Evolutionary conservation across 2,113 vertebrate genomes (phyloP).

Genomic region (Marmota flaviventris): DNA sequence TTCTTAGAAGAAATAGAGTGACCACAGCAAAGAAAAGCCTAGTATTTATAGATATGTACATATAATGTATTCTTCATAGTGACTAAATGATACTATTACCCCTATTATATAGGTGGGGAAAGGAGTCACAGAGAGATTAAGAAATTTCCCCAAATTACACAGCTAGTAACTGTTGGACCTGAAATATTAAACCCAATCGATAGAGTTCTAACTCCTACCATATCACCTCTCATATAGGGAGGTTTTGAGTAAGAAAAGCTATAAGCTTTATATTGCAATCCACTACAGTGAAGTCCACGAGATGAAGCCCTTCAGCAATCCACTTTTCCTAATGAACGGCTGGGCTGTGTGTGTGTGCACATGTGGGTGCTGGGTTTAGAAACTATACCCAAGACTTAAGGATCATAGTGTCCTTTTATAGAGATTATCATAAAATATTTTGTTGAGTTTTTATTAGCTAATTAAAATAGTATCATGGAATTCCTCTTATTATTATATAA

Average conservation of each 20-base stretch:
- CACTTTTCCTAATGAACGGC: neutral
- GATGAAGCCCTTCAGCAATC: neutral
- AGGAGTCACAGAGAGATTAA: neutral
- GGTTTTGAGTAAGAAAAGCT: neutral
- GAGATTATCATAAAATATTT: neutral
- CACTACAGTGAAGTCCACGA: neutral
- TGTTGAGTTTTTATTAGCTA: neutral
- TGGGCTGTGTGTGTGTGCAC: too few relatives aligned
- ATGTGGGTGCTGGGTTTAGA: neutral
- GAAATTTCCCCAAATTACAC: neutral
- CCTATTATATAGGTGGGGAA: neutral
- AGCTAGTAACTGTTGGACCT: neutral
- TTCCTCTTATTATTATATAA: neutral
- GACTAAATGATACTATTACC: neutral
- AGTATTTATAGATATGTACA: neutral
- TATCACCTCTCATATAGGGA: neutral
- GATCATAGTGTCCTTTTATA: neutral
- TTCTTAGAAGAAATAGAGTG: neutral
- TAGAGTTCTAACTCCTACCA: neutral
- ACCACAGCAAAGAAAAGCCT: neutral
- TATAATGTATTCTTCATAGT: neutral
- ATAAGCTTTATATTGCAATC: neutral
- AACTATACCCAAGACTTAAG: neutral
- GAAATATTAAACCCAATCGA: neutral
- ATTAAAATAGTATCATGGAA: neutral